Evolutionary conservation across 2,888 invertebrate species (phyloP).

Genomic region (Harpagoxenus sublaevis): DNA sequence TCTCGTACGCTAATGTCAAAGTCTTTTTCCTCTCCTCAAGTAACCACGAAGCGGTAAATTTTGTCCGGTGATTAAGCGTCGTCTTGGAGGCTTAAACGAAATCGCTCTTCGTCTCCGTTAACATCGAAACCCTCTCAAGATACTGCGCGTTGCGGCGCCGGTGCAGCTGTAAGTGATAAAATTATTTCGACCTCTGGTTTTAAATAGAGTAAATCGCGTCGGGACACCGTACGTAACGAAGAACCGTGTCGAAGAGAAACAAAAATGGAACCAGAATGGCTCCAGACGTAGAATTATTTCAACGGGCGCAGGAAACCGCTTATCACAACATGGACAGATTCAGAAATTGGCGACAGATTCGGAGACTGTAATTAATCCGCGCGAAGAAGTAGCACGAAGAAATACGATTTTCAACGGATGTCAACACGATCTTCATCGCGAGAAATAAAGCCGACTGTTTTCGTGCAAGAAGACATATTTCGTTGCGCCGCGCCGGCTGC

Average conservation of each 20-base stretch:
- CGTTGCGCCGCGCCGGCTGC: slow-evolving; percentile 8
- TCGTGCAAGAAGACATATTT: slow-evolving; percentile 55
- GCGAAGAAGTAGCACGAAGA: slow-evolving; percentile 22
- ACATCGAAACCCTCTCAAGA: slow-evolving; percentile 77
- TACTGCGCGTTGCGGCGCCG: slow-evolving; percentile 51
- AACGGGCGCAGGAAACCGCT: slow-evolving; percentile 38
- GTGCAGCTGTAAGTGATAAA: slow-evolving; percentile 77
- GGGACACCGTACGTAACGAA: slow-evolving; percentile 17
- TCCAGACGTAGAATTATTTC: slow-evolving; percentile 26
- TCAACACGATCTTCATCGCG: slow-evolving; percentile 35
- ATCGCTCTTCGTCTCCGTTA: slow-evolving; percentile 77
- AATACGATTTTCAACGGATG: slow-evolving; percentile 29
- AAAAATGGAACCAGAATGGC: slow-evolving; percentile 20
- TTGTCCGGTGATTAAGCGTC: slow-evolving; percentile 76
- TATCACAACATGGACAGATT: slow-evolving; percentile 31
- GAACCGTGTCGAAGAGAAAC: slow-evolving; percentile 8
- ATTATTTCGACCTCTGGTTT: slow-evolving; percentile 76
- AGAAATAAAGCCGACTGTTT: slow-evolving; percentile 24
- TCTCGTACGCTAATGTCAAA: slow-evolving; percentile 50
- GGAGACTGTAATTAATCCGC: slow-evolving; percentile 32
- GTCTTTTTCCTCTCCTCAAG: slow-evolving; percentile 48
- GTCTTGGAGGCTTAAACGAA: slow-evolving; percentile 72
- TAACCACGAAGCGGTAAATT: slow-evolving; percentile 73
- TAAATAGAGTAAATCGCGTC: slow-evolving; percentile 71
- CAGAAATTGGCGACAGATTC: neutral